Conservation (phyloP, 2,797 vertebrate species). For the Rhinogobio ventralis region DNA sequence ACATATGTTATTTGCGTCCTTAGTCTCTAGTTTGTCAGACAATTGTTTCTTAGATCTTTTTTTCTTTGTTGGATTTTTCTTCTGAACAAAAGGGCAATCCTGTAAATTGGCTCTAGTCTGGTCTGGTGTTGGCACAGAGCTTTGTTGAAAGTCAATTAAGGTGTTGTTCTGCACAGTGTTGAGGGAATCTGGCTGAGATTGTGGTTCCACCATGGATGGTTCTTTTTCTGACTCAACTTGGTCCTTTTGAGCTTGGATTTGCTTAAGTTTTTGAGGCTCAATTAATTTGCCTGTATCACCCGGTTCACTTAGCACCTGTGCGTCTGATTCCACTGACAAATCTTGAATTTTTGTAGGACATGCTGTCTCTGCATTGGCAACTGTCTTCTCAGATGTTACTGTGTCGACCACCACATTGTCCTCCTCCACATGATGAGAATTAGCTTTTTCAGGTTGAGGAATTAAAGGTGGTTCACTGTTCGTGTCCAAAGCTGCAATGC, state of each 20-base stretch:
- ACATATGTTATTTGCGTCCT: conserved; percentile 23
- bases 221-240: conserved; percentile 35
- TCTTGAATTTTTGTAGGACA: conserved; percentile 1
- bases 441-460: conserved; percentile 18
- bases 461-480: neutral
- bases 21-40: neutral
- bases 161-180: neutral
- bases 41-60: conserved; percentile 49
- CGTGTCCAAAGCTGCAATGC: conserved; percentile 22
- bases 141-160: neutral
- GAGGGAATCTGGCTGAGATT: neutral
- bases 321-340: conserved; percentile 41
- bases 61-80: conserved; percentile 48
- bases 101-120: conserved; percentile 3
- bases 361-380: neutral
- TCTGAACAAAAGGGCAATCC: conserved; percentile 5
- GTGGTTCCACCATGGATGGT: neutral
- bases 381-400: neutral
- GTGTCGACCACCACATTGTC: conserved; percentile 2
- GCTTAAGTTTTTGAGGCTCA: conserved; percentile 74
- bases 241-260: conserved; percentile 65
- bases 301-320: conserved; percentile 54
- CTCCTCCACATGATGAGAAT: conserved; percentile 1
- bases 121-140: conserved; percentile 3
- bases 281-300: neutral